Evolutionary conservation across 1,140 invertebrate genomes (phyloP).

Genomic region (Drosophila biarmipes): DNA sequence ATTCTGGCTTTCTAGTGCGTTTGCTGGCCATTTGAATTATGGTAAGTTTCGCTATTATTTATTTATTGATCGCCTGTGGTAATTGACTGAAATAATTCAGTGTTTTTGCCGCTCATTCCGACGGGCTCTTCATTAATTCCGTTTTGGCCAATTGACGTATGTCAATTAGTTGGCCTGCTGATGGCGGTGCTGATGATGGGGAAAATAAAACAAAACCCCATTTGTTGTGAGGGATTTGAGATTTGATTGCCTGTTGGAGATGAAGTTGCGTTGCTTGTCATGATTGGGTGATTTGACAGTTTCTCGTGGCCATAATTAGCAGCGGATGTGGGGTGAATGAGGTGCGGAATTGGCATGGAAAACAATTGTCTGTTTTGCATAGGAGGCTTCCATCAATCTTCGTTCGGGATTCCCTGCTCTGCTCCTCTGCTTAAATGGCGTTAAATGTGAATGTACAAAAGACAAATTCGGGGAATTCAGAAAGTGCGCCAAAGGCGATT

Average conservation of each 20-base stretch:
- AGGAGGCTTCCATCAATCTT: constrained; percentile 58
- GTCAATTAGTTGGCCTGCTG: constrained; percentile 55
- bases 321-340: neutral
- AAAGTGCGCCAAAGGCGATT: constrained; percentile 60
- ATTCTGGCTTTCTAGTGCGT: constrained; percentile 35
- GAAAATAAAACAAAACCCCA: constrained; percentile 14
- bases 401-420: constrained; percentile 25
- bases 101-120: constrained; percentile 21
- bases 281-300: constrained; percentile 31
- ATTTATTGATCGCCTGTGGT: constrained; percentile 16
- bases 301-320: constrained; percentile 17
- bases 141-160: constrained; percentile 59
- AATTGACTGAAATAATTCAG: constrained; percentile 36
- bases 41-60: constrained; percentile 48
- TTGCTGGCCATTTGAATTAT: constrained; percentile 59
- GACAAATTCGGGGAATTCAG: constrained; percentile 63
- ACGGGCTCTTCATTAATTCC: constrained; percentile 55
- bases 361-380: constrained; percentile 11
- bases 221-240: constrained; percentile 34
- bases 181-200: constrained; percentile 16
- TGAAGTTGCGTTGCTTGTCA: constrained; percentile 25
- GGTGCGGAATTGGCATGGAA: neutral
- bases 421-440: constrained; percentile 58
- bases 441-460: constrained; percentile 62
- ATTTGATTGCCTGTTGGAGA: constrained; percentile 26